Evolutionary conservation across 2,797 vertebrate species (phyloP).

Genomic region (Pipistrellus pipistrellus): DNA sequence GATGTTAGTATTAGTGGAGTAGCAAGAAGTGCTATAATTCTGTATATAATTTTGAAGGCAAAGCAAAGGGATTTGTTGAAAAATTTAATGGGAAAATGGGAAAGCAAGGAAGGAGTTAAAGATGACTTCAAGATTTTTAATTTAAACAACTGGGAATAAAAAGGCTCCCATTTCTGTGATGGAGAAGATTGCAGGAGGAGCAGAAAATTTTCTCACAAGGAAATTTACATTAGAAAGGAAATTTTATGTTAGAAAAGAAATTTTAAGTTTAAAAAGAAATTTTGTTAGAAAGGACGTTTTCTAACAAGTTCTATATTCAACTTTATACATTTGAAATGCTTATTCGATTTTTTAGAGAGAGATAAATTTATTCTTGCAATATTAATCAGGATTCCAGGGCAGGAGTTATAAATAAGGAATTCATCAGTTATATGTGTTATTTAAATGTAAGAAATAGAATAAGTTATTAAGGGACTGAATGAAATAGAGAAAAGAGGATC

Average conservation of each 20-base stretch:
- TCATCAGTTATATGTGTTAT: neutral
- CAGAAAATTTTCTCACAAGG: neutral
- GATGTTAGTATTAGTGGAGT: no score
- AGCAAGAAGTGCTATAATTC: neutral
- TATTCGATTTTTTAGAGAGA: conserved; percentile 7
- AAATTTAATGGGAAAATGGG: neutral
- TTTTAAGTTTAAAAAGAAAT: neutral
- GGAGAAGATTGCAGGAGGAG: neutral
- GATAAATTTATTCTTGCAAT: neutral
- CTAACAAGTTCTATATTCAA: neutral
- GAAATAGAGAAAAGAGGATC: neutral
- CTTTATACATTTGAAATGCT: neutral
- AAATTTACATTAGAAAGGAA: neutral
- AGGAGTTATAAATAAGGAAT: neutral
- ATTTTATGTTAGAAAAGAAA: neutral
- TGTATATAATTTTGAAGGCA: neutral
- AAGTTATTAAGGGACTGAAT: neutral
- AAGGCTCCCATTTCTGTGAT: neutral
- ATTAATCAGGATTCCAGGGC: neutral
- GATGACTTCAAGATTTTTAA: neutral
- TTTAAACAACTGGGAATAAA: neutral
- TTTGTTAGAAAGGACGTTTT: neutral
- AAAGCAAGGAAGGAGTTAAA: neutral
- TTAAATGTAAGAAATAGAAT: neutral
- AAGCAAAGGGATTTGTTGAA: neutral